Base-by-base conservation (phyloP, 2,888 invertebrate genomes). In the Trypoxylon attenuatum region DNA sequence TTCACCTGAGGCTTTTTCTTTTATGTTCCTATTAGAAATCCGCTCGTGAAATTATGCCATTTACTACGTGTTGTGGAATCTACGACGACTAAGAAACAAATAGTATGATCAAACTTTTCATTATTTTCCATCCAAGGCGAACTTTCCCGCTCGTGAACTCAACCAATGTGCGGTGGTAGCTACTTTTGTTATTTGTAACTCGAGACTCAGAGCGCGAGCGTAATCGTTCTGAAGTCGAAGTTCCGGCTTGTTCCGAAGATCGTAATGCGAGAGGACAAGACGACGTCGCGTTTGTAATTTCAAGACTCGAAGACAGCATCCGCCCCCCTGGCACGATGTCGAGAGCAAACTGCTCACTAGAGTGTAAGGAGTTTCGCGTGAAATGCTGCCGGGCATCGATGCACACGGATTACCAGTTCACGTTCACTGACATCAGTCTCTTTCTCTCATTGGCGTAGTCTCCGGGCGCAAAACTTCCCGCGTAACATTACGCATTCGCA, bases 251-350 rank as follows among this genome's bases (percentile, higher is more conserved):
- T 47, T 55, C 50, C 59, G 53, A 71, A 76, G 73, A 74, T 74
- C 69, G 59, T 71, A 74, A 74, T 71, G 63, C 66, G 61, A 66
- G 64, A 57, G 66, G 78, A 71, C 61, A 72, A 51, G 68, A 65
- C 71, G 70, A 71, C 67, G 75, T 59, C 69, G 64, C 61, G 65
- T 73, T 77, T 79, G 76, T 78, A 80, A 79, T 81, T 78, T 77
- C 78, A 77, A 69, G 74, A 66, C 55, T 60, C 62, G 75, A 72
- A 73, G 76, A 71, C 69, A 69, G 63, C 39, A 54, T 29, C 22
- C 53, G 47, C 33, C 16, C 51, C 67, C 59, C 52, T 54, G 19
- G 23, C 71, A 53, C 62, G 33, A 47, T 49, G 59, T 59, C 57
- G 60, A 75, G 71, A 57, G 68, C 71, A 71, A 78, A 72, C 59